Conservation (phyloP, 2,113 vertebrate species). For the Strix uralensis region DNA sequence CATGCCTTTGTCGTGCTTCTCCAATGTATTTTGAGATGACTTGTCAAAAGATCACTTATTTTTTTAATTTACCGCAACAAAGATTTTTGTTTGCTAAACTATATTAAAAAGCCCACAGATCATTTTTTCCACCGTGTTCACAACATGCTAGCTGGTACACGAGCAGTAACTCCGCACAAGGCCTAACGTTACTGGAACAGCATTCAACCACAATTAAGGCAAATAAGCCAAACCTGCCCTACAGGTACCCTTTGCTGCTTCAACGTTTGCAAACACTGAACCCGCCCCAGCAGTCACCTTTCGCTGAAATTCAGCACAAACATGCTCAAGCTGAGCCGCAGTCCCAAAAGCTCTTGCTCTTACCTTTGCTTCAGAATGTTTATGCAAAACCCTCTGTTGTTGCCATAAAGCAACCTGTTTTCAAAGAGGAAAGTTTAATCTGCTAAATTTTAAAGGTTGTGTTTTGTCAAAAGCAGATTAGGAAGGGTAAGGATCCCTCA, state of each 20-base stretch:
- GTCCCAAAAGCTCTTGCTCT: neutral
- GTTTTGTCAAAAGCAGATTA: neutral
- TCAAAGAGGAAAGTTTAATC: neutral
- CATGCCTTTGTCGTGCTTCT: neutral
- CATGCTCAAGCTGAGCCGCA: neutral
- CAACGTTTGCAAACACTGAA: neutral
- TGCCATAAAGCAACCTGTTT: neutral
- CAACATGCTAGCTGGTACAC: neutral
- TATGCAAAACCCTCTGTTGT: neutral
- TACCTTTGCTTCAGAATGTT: neutral
- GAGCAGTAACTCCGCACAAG: neutral
- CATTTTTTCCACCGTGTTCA: neutral
- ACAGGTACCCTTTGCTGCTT: neutral
- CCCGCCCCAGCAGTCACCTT: neutral
- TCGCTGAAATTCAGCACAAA: neutral
- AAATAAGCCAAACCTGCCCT: constrained; percentile 30
- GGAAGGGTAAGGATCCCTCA: neutral
- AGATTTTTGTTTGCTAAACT: neutral
- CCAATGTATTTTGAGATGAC: neutral
- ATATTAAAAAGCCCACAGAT: neutral
- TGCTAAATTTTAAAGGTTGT: neutral
- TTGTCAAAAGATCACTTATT: neutral
- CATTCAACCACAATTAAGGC: constrained; percentile 23
- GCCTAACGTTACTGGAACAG: neutral
- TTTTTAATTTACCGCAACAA: neutral